Evolutionary conservation across 2,888 invertebrate genomes (phyloP).

Genomic region (Andricus quercusramuli): DNA sequence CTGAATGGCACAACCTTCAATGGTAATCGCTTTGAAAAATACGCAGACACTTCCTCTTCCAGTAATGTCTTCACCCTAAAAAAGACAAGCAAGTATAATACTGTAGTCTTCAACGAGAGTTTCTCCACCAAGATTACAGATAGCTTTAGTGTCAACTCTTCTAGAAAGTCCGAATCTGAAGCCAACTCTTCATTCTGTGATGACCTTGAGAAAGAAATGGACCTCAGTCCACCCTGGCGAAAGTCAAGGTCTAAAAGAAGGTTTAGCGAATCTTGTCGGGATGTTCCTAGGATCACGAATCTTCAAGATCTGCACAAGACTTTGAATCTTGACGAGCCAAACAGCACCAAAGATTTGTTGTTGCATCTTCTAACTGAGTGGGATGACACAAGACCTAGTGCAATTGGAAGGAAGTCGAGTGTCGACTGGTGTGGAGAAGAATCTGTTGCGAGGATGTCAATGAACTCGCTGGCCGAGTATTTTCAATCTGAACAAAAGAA

Average conservation of each 20-base stretch:
- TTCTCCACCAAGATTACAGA: constrained; percentile 18
- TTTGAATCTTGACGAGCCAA: constrained; percentile 73
- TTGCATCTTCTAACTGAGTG: constrained; percentile 88
- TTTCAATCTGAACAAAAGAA: constrained; percentile 81
- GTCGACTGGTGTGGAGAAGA: constrained; percentile 88
- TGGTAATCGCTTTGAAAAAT: constrained; percentile 64
- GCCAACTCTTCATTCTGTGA: not conserved
- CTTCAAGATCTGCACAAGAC: constrained; percentile 71
- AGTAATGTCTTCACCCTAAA: constrained; percentile 47
- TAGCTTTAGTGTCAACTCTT: not conserved
- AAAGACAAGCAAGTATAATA: constrained; percentile 45
- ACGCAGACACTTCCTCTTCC: constrained; percentile 1
- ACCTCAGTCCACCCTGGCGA: constrained; percentile 74
- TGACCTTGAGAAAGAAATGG: constrained; percentile 61
- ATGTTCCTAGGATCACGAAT: constrained; percentile 74
- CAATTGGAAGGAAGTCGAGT: constrained; percentile 83
- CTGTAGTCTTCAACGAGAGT: constrained; percentile 19
- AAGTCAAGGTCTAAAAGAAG: constrained; percentile 68
- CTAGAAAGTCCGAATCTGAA: not conserved
- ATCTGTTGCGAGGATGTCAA: constrained; percentile 87
- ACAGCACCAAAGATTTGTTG: constrained; percentile 87
- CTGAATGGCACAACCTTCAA: constrained; percentile 74
- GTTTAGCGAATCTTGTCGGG: constrained; percentile 74
- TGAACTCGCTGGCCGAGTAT: constrained; percentile 90
- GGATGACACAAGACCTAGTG: constrained; percentile 81